phyloP scores from a whole-genome alignment of 2,888 invertebrate genomes.

The Yponomeuta malinellus region DNA sequence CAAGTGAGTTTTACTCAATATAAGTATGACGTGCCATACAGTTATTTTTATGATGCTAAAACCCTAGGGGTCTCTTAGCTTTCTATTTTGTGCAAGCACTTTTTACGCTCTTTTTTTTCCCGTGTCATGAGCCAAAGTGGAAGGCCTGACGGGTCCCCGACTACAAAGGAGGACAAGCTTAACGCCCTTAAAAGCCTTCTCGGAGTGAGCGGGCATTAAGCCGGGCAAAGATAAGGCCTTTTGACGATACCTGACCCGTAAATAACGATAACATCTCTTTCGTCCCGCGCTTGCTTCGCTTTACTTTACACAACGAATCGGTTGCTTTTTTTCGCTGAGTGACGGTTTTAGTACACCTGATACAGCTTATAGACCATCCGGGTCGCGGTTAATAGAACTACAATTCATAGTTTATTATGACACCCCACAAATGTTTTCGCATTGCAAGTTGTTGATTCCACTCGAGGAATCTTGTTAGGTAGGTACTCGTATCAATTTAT shows the following conservation, averaged over 20 bases:
- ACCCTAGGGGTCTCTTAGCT: no score
- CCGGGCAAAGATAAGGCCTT: slow-evolving; percentile 12
- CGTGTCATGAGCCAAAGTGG: neutral
- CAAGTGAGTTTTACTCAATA: no score
- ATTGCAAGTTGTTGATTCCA: no score
- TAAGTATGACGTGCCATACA: no score
- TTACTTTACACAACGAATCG: neutral
- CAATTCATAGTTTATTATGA: no score
- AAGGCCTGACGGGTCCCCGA: neutral
- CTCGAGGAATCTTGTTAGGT: no score
- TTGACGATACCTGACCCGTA: slow-evolving; percentile 17
- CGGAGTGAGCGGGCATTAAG: slow-evolving; percentile 15
- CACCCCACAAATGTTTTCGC: no score
- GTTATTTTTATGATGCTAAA: no score
- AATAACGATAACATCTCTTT: slow-evolving; percentile 16
- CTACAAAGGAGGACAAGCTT: slow-evolving; percentile 1
- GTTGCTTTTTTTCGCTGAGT: neutral
- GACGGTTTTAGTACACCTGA: no score
- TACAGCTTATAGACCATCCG: no score
- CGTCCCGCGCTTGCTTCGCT: neutral
- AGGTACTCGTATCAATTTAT: no score
- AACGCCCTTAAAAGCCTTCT: slow-evolving; percentile 14
- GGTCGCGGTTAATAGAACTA: no score
- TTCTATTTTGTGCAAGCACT: neutral
- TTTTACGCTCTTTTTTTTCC: neutral